Base-by-base conservation (phyloP, 2,797 vertebrate genomes). In the Bucorvus abyssinicus region DNA sequence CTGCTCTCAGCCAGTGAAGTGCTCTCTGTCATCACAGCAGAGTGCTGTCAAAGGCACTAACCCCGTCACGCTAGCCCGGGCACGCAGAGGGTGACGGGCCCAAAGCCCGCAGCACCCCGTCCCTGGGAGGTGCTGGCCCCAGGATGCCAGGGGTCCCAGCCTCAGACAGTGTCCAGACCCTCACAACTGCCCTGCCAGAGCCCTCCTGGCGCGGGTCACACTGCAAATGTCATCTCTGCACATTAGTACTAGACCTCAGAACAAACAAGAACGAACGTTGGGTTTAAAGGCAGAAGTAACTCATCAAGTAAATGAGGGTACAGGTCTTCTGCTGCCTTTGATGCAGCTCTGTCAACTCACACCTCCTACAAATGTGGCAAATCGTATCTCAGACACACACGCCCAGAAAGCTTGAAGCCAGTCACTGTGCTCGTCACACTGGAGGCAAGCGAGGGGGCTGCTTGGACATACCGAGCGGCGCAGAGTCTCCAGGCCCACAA, bases 51-150 rank as follows among this genome's bases (percentile, higher is more conserved):
- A 16, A 52, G 44, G 34, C 53, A n/a, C 9, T 3, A 38, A 7
- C 32, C 30, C 20, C 59, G 8, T 1, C 57, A 10, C 0, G 22
- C 24, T 61, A 81, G 68, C 45, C 85, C 53, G 29, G 77, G 9
- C 1, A 1, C 1, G 4, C 34, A 27, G 79, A 44, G 56, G 21
- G 34, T 14, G 49, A 27, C 5, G 0, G 34, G 6, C 20, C 29
- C 38, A 19, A 24, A 8, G 16, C 59, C 71, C 5, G 22, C 70
- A 47, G 38, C 64, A 26, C 52, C 24, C 26, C 4, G 47, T 15
- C 40, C 30, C 57, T 10, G 44, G 12, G 32, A 34, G 44, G 44
- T 11, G 8, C 21, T 36, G 22, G n/a, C 40, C 34, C 30, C 34
- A 23, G 49, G 32, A 17, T 15, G 32, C 53, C 18, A 6, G 36